A percentile compares a stretch with the other conserved stretches of the same genome.
phyloP scores from a whole-genome alignment of 2,113 vertebrate species.

The Porphyrio hochstetteri region DNA sequence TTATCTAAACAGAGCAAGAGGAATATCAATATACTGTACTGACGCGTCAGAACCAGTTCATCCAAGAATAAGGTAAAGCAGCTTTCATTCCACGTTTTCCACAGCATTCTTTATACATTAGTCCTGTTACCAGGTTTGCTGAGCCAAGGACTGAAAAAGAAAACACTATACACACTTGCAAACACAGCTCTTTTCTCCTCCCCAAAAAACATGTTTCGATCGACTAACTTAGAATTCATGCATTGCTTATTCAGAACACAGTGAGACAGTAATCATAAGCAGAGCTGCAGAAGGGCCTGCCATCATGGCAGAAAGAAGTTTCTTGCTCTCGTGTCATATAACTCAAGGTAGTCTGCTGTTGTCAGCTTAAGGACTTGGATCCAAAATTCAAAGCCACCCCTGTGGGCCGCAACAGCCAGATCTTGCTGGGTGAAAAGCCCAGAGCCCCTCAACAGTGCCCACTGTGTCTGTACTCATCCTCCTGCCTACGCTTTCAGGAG shows the following conservation, averaged over 20 bases:
- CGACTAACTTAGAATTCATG: background rate
- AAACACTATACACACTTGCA: background rate
- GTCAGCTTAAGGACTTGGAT: background rate
- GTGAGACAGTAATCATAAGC: background rate
- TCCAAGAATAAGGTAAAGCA: slow-evolving; percentile 43
- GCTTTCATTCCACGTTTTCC: background rate
- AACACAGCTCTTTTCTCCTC: background rate
- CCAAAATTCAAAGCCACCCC: background rate
- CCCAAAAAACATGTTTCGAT: background rate
- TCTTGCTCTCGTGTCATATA: background rate
- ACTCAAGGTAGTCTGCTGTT: background rate
- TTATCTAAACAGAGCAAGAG: background rate
- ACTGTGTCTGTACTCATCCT: rapidly evolving
- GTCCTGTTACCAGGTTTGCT: background rate
- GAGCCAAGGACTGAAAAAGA: background rate
- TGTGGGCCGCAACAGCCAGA: background rate
- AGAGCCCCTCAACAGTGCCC: background rate
- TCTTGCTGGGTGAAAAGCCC: background rate
- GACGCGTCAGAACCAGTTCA: background rate
- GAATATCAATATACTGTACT: background rate
- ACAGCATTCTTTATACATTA: slow-evolving; percentile 13
- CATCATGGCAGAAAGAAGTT: background rate
- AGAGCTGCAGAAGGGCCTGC: background rate
- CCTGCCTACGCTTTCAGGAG: rapidly evolving
- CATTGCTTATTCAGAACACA: background rate